Percentiles rank a stretch among this genome's conserved stretches.
Conservation (phyloP, 2,113 vertebrate genomes). For the Vulpes lagopus region DNA sequence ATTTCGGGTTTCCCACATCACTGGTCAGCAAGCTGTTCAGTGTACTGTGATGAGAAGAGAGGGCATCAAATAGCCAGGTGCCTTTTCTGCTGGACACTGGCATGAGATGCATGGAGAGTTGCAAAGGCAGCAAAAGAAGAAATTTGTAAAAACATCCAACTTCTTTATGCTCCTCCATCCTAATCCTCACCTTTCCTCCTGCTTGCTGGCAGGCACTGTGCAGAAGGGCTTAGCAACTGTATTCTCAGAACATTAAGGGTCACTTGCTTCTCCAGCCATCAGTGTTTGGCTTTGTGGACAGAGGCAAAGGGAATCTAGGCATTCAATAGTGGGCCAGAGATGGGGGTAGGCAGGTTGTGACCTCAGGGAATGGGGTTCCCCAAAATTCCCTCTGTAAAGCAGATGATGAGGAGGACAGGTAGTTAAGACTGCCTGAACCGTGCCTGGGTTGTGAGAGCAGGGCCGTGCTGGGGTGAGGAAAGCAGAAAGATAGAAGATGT, state of each 20-base stretch:
- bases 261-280: not conserved
- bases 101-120: not conserved
- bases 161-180: not conserved
- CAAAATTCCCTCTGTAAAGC: not conserved
- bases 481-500: not conserved
- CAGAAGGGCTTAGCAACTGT: not conserved
- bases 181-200: not conserved
- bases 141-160: not conserved
- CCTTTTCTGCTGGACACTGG: not conserved
- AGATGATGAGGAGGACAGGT: not conserved
- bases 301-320: not conserved
- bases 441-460: not conserved
- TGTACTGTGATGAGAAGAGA: accelerated
- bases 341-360: not conserved
- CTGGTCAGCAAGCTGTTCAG: not conserved
- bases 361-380: not conserved
- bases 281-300: not conserved
- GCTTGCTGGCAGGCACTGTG: not conserved
- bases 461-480: not conserved
- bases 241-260: not conserved
- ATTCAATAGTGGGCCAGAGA: too few species aligned
- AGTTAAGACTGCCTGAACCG: accelerated
- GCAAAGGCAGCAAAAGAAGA: not conserved
- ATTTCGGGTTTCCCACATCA: not conserved
- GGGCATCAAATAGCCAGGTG: accelerated